A percentile compares a stretch with the other conserved stretches of the same genome.
phyloP scores from a whole-genome alignment of 2,888 invertebrate genomes.

The Agonopterix subpropinquella region DNA sequence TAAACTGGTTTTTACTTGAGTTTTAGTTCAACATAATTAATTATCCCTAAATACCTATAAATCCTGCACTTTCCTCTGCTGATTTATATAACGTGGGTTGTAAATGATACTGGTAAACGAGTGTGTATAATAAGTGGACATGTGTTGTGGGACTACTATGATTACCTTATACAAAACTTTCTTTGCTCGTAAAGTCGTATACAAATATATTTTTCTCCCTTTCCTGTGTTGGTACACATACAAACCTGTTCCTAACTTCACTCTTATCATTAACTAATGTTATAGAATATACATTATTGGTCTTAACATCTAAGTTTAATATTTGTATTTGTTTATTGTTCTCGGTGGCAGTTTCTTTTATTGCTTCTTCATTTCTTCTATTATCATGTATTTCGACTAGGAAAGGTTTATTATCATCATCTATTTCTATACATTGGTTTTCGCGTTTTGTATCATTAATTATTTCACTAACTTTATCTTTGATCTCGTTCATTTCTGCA shows the following conservation, averaged over 20 bases:
- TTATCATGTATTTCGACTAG: slow-evolving; percentile 42
- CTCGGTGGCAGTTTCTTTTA: slow-evolving; percentile 38
- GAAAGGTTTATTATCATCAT: slow-evolving; percentile 23
- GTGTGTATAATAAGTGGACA: too few relatives aligned
- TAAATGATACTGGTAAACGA: too few relatives aligned
- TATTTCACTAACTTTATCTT: slow-evolving; percentile 15
- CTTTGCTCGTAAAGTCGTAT: slow-evolving; percentile 69
- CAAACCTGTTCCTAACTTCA: slow-evolving; percentile 57
- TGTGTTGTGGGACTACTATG: too few relatives aligned
- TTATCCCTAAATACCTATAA: too few relatives aligned
- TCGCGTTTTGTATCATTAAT: not conserved
- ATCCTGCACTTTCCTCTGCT: too few relatives aligned
- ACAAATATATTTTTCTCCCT: slow-evolving; percentile 68
- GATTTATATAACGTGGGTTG: too few relatives aligned
- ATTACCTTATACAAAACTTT: slow-evolving; percentile 58
- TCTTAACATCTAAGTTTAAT: slow-evolving; percentile 69
- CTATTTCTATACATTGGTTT: not conserved
- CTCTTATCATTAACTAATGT: slow-evolving; percentile 58
- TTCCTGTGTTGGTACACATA: slow-evolving; percentile 57
- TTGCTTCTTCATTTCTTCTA: slow-evolving; percentile 25
- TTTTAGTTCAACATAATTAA: too few relatives aligned
- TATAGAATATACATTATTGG: slow-evolving; percentile 68
- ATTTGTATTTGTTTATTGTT: slow-evolving; percentile 73
- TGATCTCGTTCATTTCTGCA: slow-evolving; percentile 53
- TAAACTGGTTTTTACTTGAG: too few relatives aligned